Evolutionary conservation across 2,113 vertebrate genomes (phyloP).

Genomic region (Cyphomyrus discorhynchus): DNA sequence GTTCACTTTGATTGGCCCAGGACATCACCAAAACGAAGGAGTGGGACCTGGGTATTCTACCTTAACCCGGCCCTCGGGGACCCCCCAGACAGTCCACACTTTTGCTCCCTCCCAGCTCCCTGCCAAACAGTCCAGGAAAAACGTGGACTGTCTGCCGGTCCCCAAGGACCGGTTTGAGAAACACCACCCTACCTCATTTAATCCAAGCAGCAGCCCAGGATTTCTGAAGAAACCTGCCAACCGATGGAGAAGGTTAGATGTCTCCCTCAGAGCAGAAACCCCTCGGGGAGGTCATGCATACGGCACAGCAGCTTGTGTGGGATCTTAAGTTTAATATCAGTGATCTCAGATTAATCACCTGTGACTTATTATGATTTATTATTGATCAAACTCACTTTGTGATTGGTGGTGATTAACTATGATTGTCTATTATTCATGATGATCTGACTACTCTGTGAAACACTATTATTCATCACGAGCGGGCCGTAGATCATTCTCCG

Average conservation of each 20-base stretch:
- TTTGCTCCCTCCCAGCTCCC: neutral
- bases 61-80: neutral
- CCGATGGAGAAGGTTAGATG: neutral
- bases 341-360: neutral
- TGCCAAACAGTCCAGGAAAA: neutral
- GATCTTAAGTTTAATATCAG: neutral
- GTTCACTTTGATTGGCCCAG: neutral
- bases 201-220: neutral
- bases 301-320: neutral
- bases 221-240: neutral
- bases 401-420: neutral
- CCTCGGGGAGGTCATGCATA: neutral
- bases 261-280: neutral
- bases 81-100: neutral
- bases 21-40: neutral
- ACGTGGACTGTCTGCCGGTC: neutral
- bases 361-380: neutral
- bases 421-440: neutral
- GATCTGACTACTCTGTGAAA: neutral
- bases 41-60: neutral
- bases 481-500: neutral
- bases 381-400: neutral
- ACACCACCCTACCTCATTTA: neutral
- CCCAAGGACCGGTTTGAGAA: neutral
- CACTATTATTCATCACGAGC: neutral